phyloP scores from a whole-genome alignment of 2,888 invertebrate genomes.

The Drepanosiphum platanoidis region DNA sequence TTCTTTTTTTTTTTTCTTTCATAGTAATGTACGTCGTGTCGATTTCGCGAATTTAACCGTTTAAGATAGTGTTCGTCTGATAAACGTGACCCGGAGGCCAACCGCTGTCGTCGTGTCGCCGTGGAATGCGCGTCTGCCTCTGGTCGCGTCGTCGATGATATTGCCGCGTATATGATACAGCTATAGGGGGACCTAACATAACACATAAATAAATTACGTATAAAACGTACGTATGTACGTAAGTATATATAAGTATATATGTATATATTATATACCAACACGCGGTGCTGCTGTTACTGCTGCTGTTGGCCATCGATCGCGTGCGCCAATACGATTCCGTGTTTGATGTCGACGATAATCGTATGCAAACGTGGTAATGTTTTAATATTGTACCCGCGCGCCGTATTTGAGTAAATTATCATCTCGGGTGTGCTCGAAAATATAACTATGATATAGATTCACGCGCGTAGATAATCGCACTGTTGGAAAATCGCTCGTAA shows the following conservation, averaged over 20 bases:
- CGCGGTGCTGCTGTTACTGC: not conserved
- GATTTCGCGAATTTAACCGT: slow-evolving; percentile 20
- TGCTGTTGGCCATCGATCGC: slow-evolving; percentile 44
- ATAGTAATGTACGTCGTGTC: slow-evolving; percentile 11
- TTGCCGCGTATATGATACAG: too few relatives aligned
- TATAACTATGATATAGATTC: not conserved
- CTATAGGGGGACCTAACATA: not conserved
- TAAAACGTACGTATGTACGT: not conserved
- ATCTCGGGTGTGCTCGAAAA: not conserved
- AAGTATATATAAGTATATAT: not conserved
- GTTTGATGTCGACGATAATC: slow-evolving; percentile 22
- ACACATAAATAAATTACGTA: not conserved
- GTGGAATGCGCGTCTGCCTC: slow-evolving; percentile 23
- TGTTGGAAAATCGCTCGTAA: too few relatives aligned
- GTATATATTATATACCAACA: not conserved
- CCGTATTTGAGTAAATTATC: not conserved
- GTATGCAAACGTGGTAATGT: slow-evolving; percentile 35
- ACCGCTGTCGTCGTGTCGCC: slow-evolving; percentile 31
- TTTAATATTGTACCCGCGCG: slow-evolving; percentile 2
- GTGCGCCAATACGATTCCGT: slow-evolving; percentile 30
- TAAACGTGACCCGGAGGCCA: slow-evolving; percentile 36
- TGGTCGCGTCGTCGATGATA: slow-evolving; percentile 8
- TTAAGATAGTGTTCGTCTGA: slow-evolving; percentile 1
- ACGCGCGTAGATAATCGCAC: not conserved
- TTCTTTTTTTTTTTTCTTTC: too few relatives aligned